Conservation (phyloP, 2,797 vertebrate genomes). For the Pitangus sulphuratus region DNA sequence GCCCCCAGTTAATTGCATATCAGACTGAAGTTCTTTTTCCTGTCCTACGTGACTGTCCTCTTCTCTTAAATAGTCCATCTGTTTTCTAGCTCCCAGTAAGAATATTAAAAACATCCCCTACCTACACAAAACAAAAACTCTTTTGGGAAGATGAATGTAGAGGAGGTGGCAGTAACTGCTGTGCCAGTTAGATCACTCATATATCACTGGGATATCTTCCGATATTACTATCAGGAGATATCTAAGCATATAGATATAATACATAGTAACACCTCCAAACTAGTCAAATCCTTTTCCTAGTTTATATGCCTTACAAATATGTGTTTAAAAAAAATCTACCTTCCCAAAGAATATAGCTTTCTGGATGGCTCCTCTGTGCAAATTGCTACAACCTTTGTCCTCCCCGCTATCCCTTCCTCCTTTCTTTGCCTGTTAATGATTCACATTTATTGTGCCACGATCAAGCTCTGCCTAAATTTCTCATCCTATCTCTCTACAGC, state of each 20-base stretch:
- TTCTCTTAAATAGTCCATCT: background rate
- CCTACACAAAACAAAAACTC: conserved; percentile 9
- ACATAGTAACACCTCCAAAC: background rate
- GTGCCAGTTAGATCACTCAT: background rate
- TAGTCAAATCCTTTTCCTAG: background rate
- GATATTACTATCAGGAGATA: background rate
- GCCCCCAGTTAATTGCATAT: conserved; percentile 1
- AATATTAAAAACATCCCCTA: conserved; percentile 17
- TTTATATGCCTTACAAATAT: background rate
- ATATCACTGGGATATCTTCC: background rate
- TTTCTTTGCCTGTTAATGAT: conserved; percentile 52
- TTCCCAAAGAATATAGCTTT: background rate
- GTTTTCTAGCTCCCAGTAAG: background rate
- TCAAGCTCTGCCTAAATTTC: background rate
- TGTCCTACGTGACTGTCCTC: conserved; percentile 20
- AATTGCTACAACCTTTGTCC: conserved; percentile 21
- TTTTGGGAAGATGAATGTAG: background rate
- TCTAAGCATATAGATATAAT: background rate
- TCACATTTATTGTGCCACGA: background rate
- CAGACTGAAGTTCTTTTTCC: conserved; percentile 47
- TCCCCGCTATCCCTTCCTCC: background rate
- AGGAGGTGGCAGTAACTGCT: background rate
- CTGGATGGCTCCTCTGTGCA: background rate
- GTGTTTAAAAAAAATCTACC: background rate
- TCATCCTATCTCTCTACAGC: background rate